A percentile compares a stretch with the other conserved stretches of the same genome.
These are phyloP conservation scores for Odontothrips loti DNA, from an alignment of 2,888 invertebrate genomes.

Conservation along the genomic window DNA sequence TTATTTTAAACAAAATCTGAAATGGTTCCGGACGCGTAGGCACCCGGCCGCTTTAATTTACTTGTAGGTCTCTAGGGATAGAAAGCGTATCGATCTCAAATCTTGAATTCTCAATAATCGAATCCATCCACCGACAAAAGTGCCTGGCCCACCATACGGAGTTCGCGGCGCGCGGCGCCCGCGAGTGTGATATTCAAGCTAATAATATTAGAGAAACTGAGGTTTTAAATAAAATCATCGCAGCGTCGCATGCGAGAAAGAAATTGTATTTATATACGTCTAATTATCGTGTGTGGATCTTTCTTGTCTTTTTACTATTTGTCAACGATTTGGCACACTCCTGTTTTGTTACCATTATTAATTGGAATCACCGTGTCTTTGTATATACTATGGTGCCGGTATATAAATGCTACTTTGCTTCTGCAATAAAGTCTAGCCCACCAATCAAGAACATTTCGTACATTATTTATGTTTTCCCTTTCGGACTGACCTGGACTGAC, in stretches of 20 bases:
- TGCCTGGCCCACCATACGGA: slow-evolving; percentile 18
- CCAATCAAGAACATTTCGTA: background rate
- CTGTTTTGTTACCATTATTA: background rate
- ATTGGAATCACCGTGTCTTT: background rate
- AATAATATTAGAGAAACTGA: slow-evolving; percentile 19
- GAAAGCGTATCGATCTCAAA: background rate
- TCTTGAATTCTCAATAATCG: background rate
- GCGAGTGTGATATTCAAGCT: background rate
- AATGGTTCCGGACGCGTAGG: background rate
- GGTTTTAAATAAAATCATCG: background rate
- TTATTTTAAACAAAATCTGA: too few relatives aligned
- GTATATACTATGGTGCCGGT: slow-evolving; percentile 24
- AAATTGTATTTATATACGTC: slow-evolving; percentile 23
- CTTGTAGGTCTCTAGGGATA: background rate
- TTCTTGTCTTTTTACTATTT: slow-evolving; percentile 23
- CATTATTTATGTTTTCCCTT: too few relatives aligned
- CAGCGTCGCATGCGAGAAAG: background rate
- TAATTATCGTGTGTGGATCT: slow-evolving; percentile 21
- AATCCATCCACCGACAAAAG: slow-evolving; percentile 3
- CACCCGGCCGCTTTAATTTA: background rate
- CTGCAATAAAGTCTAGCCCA: slow-evolving; percentile 19
- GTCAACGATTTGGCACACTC: slow-evolving; percentile 14
- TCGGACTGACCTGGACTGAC: too few relatives aligned
- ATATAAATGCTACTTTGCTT: slow-evolving; percentile 25
- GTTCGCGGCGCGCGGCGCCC: background rate